phyloP scores from a whole-genome alignment of 2,888 invertebrate species.

The Eristalis tenax region DNA sequence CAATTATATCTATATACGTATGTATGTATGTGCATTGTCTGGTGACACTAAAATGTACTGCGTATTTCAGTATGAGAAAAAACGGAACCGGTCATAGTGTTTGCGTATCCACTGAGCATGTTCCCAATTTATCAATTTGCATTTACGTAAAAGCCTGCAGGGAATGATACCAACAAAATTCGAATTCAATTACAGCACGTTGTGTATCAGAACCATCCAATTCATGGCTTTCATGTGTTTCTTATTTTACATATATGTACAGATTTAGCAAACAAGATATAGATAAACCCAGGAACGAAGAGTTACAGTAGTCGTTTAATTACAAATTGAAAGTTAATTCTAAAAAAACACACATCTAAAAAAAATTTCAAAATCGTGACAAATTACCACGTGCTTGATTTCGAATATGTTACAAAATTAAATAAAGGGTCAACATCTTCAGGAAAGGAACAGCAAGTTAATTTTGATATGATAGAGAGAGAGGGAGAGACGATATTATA shows the following conservation, averaged over 20 bases:
- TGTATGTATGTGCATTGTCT: neutral
- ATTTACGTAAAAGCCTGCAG: neutral
- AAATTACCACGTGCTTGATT: no score
- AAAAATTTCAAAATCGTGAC: no score
- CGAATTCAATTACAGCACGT: neutral
- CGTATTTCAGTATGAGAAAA: neutral
- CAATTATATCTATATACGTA: neutral
- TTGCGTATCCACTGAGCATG: slow-evolving; percentile 12
- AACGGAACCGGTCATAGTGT: neutral
- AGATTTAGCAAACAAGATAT: no score
- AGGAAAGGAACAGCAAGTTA: no score
- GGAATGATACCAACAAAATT: neutral
- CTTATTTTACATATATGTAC: neutral
- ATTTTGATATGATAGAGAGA: no score
- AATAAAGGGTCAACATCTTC: no score
- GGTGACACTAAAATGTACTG: neutral
- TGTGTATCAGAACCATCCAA: neutral
- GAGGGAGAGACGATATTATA: no score
- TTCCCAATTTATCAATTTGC: slow-evolving; percentile 40
- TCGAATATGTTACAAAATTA: no score
- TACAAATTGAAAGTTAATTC: no score
- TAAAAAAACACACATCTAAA: no score
- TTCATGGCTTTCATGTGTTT: neutral
- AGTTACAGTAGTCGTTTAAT: no score
- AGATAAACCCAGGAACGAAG: no score